Conservation (phyloP, 1,140 invertebrate species). For the Bombus confusus region DNA sequence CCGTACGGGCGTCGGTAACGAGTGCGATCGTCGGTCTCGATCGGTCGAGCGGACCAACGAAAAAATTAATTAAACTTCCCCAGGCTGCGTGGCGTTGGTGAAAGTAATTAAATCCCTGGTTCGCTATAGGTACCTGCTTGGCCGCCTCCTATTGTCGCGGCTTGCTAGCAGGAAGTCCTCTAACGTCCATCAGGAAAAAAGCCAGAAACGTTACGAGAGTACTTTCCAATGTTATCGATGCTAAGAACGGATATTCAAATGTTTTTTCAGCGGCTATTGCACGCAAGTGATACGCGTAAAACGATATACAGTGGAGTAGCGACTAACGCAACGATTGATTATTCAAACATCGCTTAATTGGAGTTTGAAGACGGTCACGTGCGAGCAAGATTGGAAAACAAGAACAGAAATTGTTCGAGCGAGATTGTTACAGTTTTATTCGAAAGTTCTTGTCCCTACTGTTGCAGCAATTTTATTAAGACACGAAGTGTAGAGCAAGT, state of each 20-base stretch:
- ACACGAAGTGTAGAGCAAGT: too few species aligned
- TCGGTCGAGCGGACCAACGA: not conserved
- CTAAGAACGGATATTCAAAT: not conserved
- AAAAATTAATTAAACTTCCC: slow-evolving; percentile 55
- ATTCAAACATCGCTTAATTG: too few species aligned
- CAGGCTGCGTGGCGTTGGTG: slow-evolving; percentile 20
- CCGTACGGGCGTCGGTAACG: slow-evolving; percentile 34
- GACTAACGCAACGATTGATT: too few species aligned
- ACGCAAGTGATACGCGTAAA: too few species aligned
- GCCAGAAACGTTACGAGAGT: not conserved
- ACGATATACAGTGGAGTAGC: too few species aligned
- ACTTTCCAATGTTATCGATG: slow-evolving; percentile 8
- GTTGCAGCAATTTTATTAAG: too few species aligned
- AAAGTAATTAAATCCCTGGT: slow-evolving; percentile 53
- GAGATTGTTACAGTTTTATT: too few species aligned
- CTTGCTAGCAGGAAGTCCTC: slow-evolving; percentile 14
- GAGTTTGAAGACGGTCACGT: too few species aligned
- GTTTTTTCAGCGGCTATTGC: not conserved
- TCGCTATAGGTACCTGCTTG: slow-evolving; percentile 26
- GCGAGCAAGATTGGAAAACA: too few species aligned
- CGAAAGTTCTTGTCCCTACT: too few species aligned
- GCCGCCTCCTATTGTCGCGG: slow-evolving; percentile 52
- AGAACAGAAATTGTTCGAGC: too few species aligned
- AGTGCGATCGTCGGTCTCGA: slow-evolving; percentile 30
- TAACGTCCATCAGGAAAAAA: not conserved